phyloP scores from a whole-genome alignment of 1,140 invertebrate genomes.

The Nephila pilipes region DNA sequence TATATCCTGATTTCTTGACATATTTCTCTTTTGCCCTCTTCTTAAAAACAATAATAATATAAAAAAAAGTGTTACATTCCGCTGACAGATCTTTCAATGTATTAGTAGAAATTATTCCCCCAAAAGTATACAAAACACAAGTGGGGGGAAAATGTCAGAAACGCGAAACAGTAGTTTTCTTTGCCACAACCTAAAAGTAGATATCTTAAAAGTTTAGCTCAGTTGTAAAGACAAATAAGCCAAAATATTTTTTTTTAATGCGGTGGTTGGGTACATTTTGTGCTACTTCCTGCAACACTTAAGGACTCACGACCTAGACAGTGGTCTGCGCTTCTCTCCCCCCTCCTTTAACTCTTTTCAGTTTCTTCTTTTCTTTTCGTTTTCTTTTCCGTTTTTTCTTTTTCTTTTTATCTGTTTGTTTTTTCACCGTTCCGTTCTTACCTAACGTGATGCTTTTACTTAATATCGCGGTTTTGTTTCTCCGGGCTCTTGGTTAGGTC shows the following conservation, averaged over 20 bases:
- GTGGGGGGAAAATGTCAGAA: not conserved
- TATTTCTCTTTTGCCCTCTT: not conserved
- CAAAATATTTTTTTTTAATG: too few species aligned
- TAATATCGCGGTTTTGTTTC: constrained; percentile 16
- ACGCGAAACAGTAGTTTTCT: not conserved
- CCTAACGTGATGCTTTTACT: constrained; percentile 21
- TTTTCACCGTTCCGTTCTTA: not conserved
- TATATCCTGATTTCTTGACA: constrained; percentile 1
- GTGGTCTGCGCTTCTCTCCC: not conserved
- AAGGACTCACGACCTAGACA: constrained; percentile 68
- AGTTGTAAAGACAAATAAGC: constrained; percentile 27
- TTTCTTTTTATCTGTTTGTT: constrained; percentile 1
- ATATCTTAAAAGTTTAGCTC: not conserved
- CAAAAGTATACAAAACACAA: not conserved
- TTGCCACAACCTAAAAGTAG: not conserved
- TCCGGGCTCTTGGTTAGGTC: not conserved
- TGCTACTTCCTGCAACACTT: constrained; percentile 64
- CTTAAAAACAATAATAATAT: not conserved
- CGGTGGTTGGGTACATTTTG: constrained; percentile 59
- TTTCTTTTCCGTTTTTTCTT: constrained; percentile 14
- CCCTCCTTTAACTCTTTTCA: not conserved
- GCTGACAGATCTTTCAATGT: not conserved
- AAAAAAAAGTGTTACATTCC: not conserved
- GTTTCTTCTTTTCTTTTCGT: not conserved
- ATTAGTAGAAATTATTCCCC: not conserved